Base-by-base conservation (phyloP, 1,140 invertebrate species). In the Linepithema humile region DNA sequence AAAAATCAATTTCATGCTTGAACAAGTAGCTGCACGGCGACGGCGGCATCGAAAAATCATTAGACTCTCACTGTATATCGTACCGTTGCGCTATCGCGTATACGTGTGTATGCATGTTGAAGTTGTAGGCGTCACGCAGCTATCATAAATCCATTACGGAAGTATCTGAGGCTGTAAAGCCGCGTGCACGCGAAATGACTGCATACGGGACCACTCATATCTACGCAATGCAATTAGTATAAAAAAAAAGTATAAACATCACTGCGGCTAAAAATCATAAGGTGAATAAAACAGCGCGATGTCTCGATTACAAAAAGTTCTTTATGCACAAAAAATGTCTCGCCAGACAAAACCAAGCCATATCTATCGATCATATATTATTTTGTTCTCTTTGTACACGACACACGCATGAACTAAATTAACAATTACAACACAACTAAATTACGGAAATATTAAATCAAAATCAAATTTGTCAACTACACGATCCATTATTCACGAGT, bases 81-180 rank as follows among this genome's bases (percentile, higher is more conserved):
- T 45, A 57, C 29, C 43, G 38, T 15, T 32, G 77, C 82, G 57
- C 85, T 86, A 86, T 73, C 77, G 45, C 83, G 43, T 57, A 32
- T 80, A 53, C 64, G 45, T n/a, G 50, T 72, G 43, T 48, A 77
- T 38, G 29, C 45, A 60, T 50, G 23, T 48, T 50, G n/a, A 62
- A 86, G 84, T 62, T 57, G 57, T 86, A 85, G 57, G 43, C 23
- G 57, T 64, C 74, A 60, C 55, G 85, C 75, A 48, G 84, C 85
- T 80, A 87, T 87, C 84, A 85, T 87, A 87, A 87, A 85, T 86
- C 85, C 85, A 87, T 87, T 85, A 87, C 72, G 85, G 69, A 70
- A 86, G 82, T 74, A 87, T 87, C 85, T 85, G 65, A 43, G 23
- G 64, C 83, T 86, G 80, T 72, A 85, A 86, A 85, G 85, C 48